A percentile compares a stretch with the other conserved stretches of the same genome.
Evolutionary conservation across 2,797 vertebrate species (phyloP).

Genomic region (Chelmon rostratus): DNA sequence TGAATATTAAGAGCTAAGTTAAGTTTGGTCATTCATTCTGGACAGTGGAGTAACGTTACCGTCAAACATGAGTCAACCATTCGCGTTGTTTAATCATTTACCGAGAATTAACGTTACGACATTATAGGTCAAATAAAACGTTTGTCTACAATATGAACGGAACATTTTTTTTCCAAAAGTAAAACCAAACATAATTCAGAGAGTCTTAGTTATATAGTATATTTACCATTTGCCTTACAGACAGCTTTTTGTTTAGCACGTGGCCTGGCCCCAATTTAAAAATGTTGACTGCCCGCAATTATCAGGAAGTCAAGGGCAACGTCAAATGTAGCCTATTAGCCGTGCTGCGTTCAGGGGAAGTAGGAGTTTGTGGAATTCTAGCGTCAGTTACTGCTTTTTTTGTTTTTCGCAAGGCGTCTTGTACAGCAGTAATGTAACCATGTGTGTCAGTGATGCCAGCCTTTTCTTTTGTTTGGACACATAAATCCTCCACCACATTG

Average conservation of each 20-base stretch:
- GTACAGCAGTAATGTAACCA: not conserved
- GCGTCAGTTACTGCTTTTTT: not conserved
- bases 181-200: too few relatives aligned
- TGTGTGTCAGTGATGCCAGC: too few relatives aligned
- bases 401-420: not conserved
- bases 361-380: not conserved
- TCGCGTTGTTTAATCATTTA: not conserved
- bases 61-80: too few relatives aligned
- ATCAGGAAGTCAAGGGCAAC: not conserved
- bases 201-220: too few relatives aligned
- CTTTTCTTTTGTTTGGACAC: not conserved
- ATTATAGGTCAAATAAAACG: not conserved
- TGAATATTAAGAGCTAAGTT: not conserved
- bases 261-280: not conserved
- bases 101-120: not conserved
- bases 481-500: not conserved
- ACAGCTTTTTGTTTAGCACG: not conserved
- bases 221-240: too few relatives aligned
- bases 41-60: not conserved
- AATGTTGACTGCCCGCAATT: not conserved
- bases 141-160: not conserved
- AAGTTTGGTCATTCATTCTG: not conserved
- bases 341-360: not conserved
- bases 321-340: not conserved
- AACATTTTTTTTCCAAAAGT: not conserved